Conservation (phyloP, 2,113 vertebrate genomes). For the Phoenicopterus ruber region DNA sequence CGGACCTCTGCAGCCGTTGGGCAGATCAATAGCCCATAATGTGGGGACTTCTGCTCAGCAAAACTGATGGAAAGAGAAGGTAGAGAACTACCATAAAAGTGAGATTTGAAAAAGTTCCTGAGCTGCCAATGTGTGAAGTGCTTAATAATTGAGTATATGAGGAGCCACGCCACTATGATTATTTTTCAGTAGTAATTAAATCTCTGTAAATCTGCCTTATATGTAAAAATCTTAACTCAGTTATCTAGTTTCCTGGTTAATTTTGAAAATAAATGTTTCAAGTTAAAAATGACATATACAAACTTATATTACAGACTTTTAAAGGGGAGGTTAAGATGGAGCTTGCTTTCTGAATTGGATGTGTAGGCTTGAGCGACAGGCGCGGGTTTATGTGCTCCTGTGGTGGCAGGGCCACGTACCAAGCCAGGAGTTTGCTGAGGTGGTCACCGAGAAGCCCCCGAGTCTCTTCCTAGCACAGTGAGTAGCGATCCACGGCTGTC, state of each 20-base stretch:
- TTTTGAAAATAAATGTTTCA: neutral
- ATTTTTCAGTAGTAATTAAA: neutral
- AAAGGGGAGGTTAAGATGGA: neutral
- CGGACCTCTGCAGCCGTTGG: neutral
- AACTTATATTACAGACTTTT: neutral
- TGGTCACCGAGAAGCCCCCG: neutral
- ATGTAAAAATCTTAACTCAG: neutral
- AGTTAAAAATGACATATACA: neutral
- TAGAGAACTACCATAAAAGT: neutral
- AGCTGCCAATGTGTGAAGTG: neutral
- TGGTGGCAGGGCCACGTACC: neutral
- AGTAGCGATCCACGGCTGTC: rapidly evolving
- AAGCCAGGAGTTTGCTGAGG: neutral
- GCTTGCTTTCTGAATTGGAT: neutral
- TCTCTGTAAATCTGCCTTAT: neutral
- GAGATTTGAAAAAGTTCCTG: neutral
- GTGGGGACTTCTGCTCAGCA: neutral
- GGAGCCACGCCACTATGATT: neutral
- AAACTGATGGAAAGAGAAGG: neutral
- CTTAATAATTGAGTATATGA: neutral
- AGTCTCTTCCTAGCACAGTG: neutral
- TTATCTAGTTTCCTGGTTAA: neutral
- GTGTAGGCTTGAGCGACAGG: neutral
- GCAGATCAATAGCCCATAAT: rapidly evolving
- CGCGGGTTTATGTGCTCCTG: rapidly evolving